Base-by-base conservation (phyloP, 2,797 vertebrate genomes). In the Potorous gilbertii region DNA sequence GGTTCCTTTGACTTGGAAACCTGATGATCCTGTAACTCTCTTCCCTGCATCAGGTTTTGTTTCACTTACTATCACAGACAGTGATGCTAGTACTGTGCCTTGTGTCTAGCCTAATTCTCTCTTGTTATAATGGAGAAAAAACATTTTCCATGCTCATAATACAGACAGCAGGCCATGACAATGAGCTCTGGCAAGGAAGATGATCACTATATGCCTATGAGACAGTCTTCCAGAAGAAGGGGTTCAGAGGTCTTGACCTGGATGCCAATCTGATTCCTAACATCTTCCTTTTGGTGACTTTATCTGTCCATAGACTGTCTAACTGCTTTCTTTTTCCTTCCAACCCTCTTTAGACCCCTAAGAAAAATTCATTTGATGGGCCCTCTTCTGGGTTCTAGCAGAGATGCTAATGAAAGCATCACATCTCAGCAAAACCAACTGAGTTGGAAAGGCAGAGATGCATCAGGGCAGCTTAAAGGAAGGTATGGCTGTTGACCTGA, bases 371-470 rank as follows among this genome's bases (percentile, higher is more conserved):
- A 81, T 81, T 74, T 81, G 18, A 40, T 81, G 74, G 29, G 29
- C 16, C 31, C 8, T 40, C 16, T 40, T 81, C n/a, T 46, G n/a
- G 40, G 74, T 40, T 81, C 74, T 10, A 46, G 21, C 40, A 81
- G 74, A 21, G 18, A 46, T 46, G 1, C 1, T 81, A 81, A 24
- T 56, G 46, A 28, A 40, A 93, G 56, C 14, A 21, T 21, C 74
- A 96, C 87, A 6, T 92, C 94, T 92, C n/a, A 93, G 16, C 66
- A 91, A 18, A 54, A 29, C 34, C 92, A 27, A 74, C 14, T 94
- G 21, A 89, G 55, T 56, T 52, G 57, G 97, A 97, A 92, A 10
- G 66, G 14, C 1, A 24, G 91, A 98, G 96, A 93, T 8, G 5
- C n/a, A 92, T 56, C 66, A 54, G 95, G 94, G 28, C 94, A 92